Evolutionary conservation across 2,113 vertebrate genomes (phyloP).

Genomic region (Xyliphius kryptos): DNA sequence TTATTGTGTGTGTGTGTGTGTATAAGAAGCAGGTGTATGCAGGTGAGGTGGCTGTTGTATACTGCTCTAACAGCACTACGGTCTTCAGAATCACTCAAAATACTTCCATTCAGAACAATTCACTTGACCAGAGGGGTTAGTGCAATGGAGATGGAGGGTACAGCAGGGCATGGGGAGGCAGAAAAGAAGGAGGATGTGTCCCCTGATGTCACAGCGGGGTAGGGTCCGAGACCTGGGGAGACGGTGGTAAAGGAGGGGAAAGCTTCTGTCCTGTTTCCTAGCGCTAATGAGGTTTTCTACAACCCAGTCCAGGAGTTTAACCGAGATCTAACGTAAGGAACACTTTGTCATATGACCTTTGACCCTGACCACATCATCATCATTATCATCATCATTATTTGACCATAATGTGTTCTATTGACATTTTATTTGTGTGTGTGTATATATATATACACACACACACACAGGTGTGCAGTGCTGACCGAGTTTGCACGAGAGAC

Average conservation of each 20-base stretch:
- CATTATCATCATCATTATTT: too few species aligned
- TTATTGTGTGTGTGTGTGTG: too few species aligned
- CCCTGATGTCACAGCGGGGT: not conserved
- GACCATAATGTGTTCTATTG: too few species aligned
- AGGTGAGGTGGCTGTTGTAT: too few species aligned
- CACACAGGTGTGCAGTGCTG: slow-evolving; percentile 80
- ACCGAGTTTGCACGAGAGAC: slow-evolving; percentile 80
- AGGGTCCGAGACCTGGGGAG: slow-evolving; percentile 55
- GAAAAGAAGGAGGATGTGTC: not conserved
- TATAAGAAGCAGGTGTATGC: too few species aligned
- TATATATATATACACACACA: too few species aligned
- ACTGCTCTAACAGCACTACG: too few species aligned
- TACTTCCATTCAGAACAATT: too few species aligned
- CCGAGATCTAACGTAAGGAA: slow-evolving; percentile 83
- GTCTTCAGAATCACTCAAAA: too few species aligned
- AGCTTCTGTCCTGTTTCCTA: slow-evolving; percentile 76
- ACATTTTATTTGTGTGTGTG: too few species aligned
- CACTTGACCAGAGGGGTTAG: not conserved
- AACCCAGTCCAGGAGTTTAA: slow-evolving; percentile 92
- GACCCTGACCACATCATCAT: not conserved
- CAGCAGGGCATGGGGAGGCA: not conserved
- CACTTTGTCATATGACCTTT: too few species aligned
- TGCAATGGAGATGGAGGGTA: not conserved
- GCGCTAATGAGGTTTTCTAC: slow-evolving; percentile 85
- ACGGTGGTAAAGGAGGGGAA: slow-evolving; percentile 75